Percentiles rank a stretch among this genome's conserved stretches.
These are phyloP conservation scores for Chunga burmeisteri DNA, from an alignment of 2,113 vertebrate genomes.

Conservation along the genomic window DNA sequence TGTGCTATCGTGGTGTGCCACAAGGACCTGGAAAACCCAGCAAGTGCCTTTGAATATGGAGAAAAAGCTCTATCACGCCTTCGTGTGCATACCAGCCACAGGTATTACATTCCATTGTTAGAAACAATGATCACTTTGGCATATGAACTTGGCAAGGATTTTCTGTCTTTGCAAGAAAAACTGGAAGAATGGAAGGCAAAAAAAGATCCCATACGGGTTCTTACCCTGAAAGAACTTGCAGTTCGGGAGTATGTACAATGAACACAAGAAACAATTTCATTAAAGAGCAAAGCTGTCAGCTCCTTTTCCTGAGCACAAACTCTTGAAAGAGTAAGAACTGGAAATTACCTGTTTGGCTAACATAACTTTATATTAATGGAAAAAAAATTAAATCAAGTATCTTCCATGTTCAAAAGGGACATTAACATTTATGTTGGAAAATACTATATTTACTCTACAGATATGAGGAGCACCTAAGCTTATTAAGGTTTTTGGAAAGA, in stretches of 20 bases:
- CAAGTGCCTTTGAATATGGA: constrained; percentile 76
- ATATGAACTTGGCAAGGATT: constrained; percentile 83
- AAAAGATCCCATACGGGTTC: constrained; percentile 53
- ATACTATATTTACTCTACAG: background rate
- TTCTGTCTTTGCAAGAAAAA: constrained; percentile 82
- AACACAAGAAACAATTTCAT: background rate
- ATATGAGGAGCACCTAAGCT: background rate
- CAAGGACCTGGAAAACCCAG: constrained; percentile 81
- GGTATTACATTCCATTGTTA: constrained; percentile 80
- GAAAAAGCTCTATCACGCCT: constrained; percentile 78
- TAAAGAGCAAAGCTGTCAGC: background rate
- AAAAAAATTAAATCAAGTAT: background rate
- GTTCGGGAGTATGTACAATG: constrained; percentile 80
- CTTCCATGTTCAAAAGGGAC: background rate
- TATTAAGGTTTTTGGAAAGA: background rate
- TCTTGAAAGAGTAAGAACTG: background rate
- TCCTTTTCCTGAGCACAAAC: background rate
- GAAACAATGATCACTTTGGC: constrained; percentile 85
- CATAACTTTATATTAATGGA: background rate
- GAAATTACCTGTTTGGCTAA: background rate
- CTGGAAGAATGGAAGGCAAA: constrained; percentile 75
- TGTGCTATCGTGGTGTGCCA: constrained; percentile 85
- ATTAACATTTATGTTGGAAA: background rate
- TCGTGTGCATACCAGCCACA: constrained; percentile 62
- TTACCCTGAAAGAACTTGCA: constrained; percentile 87